A percentile compares a stretch with the other conserved stretches of the same genome.
phyloP scores from a whole-genome alignment of 2,113 vertebrate genomes.

The Carassius gibelio region DNA sequence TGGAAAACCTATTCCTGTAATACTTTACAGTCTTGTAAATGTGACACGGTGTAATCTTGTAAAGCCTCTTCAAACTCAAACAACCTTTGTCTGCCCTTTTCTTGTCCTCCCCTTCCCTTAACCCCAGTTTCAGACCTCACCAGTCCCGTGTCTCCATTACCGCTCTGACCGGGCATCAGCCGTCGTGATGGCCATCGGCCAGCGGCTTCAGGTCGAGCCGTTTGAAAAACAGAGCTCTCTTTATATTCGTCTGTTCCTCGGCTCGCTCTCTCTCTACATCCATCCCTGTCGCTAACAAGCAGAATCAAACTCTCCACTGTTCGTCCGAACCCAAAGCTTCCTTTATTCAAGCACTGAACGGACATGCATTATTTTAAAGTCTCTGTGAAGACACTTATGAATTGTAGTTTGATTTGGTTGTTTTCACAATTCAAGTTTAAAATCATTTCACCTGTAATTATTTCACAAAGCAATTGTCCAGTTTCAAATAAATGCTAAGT shows the following conservation, averaged over 20 bases:
- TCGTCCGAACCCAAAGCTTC: background rate
- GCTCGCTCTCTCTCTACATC: slow-evolving; percentile 49
- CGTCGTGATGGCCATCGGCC: slow-evolving; percentile 36
- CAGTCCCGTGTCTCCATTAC: slow-evolving; percentile 20
- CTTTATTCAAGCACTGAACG: background rate
- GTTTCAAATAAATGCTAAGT: background rate
- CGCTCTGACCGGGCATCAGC: slow-evolving; percentile 23
- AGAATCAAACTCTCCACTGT: slow-evolving; percentile 52
- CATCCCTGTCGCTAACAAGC: slow-evolving; percentile 18
- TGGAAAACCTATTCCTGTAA: background rate
- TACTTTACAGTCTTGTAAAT: background rate
- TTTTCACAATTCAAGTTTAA: background rate
- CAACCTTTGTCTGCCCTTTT: slow-evolving; percentile 24
- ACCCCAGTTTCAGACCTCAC: slow-evolving; percentile 36
- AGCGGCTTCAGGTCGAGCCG: slow-evolving; percentile 49
- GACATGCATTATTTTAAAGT: background rate
- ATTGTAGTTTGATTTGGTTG: background rate
- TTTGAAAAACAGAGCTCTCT: slow-evolving; percentile 54
- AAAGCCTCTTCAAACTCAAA: background rate
- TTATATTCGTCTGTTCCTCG: slow-evolving; percentile 46
- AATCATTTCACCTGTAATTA: too few relatives aligned
- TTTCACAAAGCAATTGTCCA: too few relatives aligned
- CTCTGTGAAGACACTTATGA: background rate
- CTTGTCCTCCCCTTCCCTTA: slow-evolving; percentile 46
- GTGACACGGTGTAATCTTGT: slow-evolving; percentile 30